phyloP scores from a whole-genome alignment of 2,888 invertebrate genomes.

The Oasisia sp. region DNA sequence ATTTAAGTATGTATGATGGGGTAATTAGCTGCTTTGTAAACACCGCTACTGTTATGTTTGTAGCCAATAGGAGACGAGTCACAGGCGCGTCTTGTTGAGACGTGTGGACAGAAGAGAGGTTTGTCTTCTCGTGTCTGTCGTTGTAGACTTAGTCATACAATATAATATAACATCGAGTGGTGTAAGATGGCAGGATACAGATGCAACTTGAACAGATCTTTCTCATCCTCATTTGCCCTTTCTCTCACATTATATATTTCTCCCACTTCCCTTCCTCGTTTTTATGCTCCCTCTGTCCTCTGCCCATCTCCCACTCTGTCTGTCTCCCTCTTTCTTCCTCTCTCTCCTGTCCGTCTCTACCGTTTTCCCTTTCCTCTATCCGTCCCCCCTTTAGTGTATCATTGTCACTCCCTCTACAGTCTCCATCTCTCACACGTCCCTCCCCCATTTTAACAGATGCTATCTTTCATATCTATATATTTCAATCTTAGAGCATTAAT shows the following conservation, averaged over 20 bases:
- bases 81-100: slow-evolving; percentile 46
- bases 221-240: too few species aligned
- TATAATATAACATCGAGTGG: background rate
- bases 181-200: background rate
- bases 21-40: background rate
- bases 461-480: too few species aligned
- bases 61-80: slow-evolving; percentile 59
- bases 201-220: background rate
- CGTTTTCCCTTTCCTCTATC: background rate
- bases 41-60: slow-evolving; percentile 25
- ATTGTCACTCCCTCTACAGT: background rate
- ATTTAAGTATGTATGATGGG: background rate
- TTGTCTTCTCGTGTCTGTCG: background rate
- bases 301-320: background rate
- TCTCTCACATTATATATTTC: too few species aligned
- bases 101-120: slow-evolving; percentile 53
- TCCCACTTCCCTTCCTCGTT: too few species aligned
- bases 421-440: too few species aligned
- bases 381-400: background rate
- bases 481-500: too few species aligned
- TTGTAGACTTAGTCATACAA: background rate
- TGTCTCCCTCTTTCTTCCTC: slow-evolving; percentile 21
- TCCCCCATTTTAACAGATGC: too few species aligned
- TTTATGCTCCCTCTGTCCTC: background rate
- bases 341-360: background rate